These are phyloP conservation scores for Pristionchus pacificus DNA, from an alignment of 1,140 invertebrate species.

Conservation along the genomic window DNA sequence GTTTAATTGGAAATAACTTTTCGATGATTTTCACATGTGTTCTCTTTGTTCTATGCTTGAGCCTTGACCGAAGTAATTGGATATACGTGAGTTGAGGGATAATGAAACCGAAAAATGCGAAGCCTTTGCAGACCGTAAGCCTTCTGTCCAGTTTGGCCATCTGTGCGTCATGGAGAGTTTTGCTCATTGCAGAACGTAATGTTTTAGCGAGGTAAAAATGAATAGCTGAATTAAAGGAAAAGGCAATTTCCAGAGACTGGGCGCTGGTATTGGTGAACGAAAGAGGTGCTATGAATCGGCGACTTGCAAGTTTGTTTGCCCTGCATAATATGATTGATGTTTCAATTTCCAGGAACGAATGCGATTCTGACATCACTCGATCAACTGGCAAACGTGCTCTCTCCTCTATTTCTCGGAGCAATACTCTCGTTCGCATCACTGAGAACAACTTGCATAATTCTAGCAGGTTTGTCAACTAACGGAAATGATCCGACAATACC, in stretches of 20 bases:
- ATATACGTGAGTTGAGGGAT: slow-evolving; percentile 1
- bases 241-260: slow-evolving; percentile 22
- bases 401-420: slow-evolving; percentile 39
- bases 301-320: not conserved
- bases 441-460: slow-evolving; percentile 10
- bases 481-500: too few species aligned
- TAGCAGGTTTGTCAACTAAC: too few species aligned
- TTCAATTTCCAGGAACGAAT: slow-evolving; percentile 36
- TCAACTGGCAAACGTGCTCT: slow-evolving; percentile 39
- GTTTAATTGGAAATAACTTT: slow-evolving; percentile 24
- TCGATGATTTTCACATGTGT: slow-evolving; percentile 17
- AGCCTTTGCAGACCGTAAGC: slow-evolving; percentile 12
- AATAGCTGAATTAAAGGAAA: too few species aligned
- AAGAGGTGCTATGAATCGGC: not conserved
- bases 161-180: slow-evolving; percentile 18
- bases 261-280: slow-evolving; percentile 18
- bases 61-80: not conserved
- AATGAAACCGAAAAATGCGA: not conserved
- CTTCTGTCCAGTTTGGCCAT: slow-evolving; percentile 20
- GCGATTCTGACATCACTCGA: slow-evolving; percentile 42
- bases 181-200: slow-evolving; percentile 27
- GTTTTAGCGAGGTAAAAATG: too few species aligned
- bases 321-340: too few species aligned
- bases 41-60: slow-evolving; percentile 18
- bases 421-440: slow-evolving; percentile 24